A percentile compares a stretch with the other conserved stretches of the same genome.
Evolutionary conservation across 2,888 invertebrate species (phyloP).

Genomic region (Temnothorax rugatulus): DNA sequence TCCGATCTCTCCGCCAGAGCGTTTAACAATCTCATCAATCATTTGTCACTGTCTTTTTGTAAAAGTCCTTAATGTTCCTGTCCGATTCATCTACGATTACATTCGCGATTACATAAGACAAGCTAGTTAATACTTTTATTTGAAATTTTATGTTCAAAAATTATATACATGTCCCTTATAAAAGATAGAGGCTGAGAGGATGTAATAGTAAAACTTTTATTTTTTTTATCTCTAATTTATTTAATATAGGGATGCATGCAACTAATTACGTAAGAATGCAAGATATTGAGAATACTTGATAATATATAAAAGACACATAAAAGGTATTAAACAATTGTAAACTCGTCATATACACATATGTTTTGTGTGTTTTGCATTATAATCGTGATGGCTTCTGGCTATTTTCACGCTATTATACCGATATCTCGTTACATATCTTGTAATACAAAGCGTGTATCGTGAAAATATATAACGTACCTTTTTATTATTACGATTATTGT

Average conservation of each 20-base stretch:
- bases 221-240: neutral
- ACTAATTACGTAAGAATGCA: neutral
- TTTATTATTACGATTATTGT: neutral
- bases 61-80: neutral
- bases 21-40: neutral
- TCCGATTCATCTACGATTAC: neutral
- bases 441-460: neutral
- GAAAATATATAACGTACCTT: no score
- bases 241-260: neutral
- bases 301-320: neutral
- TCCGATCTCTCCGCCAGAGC: neutral
- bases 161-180: neutral
- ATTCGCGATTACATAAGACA: neutral
- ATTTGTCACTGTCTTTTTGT: slow-evolving; percentile 9
- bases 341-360: neutral
- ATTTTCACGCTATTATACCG: neutral
- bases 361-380: neutral
- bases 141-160: neutral
- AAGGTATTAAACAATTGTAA: neutral
- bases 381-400: neutral
- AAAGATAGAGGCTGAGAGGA: neutral
- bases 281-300: neutral
- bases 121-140: neutral
- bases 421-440: neutral
- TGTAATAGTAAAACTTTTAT: neutral